Conservation (phyloP, 2,797 vertebrate species). For the Rhadinocentrus ornatus region DNA sequence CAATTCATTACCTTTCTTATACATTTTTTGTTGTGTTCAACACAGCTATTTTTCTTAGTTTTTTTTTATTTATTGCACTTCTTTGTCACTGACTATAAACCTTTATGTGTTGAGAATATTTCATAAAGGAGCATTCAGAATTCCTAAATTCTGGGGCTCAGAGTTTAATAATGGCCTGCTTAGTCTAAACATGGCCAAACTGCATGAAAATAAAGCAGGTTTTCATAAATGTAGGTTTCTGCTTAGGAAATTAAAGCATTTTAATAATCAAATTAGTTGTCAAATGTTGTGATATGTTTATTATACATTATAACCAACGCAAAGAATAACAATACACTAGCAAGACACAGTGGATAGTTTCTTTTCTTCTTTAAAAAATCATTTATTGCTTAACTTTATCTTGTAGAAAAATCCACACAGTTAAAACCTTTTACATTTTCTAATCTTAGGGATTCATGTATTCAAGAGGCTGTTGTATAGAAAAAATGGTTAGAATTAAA, state of each 20-base stretch:
- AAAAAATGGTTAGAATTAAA: neutral
- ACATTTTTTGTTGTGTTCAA: neutral
- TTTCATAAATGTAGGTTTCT: no score
- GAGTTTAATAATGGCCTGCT: no score
- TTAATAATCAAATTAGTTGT: no score
- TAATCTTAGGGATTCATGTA: neutral
- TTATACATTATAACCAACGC: no score
- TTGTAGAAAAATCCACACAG: neutral
- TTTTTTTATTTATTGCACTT: neutral
- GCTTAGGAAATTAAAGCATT: no score
- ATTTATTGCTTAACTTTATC: neutral
- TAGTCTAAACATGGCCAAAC: no score
- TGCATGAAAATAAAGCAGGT: no score
- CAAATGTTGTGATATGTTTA: no score
- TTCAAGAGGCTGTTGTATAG: constrained; percentile 1
- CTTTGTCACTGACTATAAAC: neutral
- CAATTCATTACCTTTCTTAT: neutral
- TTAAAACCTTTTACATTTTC: neutral
- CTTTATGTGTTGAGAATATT: neutral
- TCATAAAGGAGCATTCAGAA: neutral
- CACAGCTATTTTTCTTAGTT: neutral
- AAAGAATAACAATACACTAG: no score
- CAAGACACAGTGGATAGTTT: neutral
- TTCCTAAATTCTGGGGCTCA: no score
- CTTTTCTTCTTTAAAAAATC: neutral